Evolutionary conservation across 2,797 vertebrate species (phyloP).

Genomic region (Chloroceryle amazona): DNA sequence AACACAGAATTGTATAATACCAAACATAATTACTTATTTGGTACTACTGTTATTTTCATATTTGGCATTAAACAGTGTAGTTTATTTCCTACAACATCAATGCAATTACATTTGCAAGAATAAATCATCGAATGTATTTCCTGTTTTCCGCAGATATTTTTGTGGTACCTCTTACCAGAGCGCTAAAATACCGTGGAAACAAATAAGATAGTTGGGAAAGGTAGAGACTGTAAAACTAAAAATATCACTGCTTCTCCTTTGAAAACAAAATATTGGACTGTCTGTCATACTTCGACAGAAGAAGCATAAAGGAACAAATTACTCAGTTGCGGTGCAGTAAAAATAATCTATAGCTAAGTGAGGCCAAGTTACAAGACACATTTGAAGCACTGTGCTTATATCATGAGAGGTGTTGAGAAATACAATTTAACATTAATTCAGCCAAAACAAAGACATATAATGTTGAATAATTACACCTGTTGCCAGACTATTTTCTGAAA

Average conservation of each 20-base stretch:
- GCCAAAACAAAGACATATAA: slow-evolving; percentile 51
- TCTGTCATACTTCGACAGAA: slow-evolving; percentile 45
- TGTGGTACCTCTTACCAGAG: neutral
- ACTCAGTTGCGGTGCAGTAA: slow-evolving; percentile 40
- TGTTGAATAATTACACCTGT: slow-evolving; percentile 66
- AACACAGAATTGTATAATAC: neutral
- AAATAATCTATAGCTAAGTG: slow-evolving; percentile 60
- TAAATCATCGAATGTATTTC: neutral
- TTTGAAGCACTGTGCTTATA: slow-evolving; percentile 43
- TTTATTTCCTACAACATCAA: neutral
- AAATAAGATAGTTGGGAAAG: neutral
- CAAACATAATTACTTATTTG: neutral
- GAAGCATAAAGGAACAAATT: slow-evolving; percentile 62
- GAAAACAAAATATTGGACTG: slow-evolving; percentile 46
- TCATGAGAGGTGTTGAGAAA: slow-evolving; percentile 35
- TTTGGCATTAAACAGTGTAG: neutral
- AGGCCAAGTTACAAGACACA: slow-evolving; percentile 54
- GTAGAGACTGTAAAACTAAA: slow-evolving; percentile 9
- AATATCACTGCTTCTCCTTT: neutral
- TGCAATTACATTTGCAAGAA: neutral
- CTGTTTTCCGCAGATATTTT: neutral
- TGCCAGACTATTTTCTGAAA: slow-evolving; percentile 4
- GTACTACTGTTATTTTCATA: neutral
- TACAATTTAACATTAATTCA: slow-evolving; percentile 65
- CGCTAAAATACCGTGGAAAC: neutral